These are phyloP conservation scores for Vulpes vulpes DNA, from an alignment of 2,113 vertebrate genomes.

Conservation along the genomic window DNA sequence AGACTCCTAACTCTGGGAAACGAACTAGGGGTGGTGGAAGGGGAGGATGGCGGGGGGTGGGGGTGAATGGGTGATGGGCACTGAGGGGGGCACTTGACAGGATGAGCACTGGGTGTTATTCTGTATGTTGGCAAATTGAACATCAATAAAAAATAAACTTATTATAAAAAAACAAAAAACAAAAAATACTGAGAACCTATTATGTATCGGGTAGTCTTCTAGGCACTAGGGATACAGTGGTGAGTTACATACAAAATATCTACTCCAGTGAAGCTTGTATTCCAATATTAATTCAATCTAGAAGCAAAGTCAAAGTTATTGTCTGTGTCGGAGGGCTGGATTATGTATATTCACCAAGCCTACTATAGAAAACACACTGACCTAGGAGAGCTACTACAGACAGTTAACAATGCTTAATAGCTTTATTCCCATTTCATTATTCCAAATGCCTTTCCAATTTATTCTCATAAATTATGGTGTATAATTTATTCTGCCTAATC, in stretches of 20 bases:
- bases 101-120: too few species aligned
- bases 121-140: too few species aligned
- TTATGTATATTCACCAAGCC: neutral
- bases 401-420: neutral
- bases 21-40: too few species aligned
- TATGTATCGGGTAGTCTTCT: neutral
- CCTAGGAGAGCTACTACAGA: neutral
- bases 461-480: constrained; percentile 33
- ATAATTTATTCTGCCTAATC: constrained; percentile 36
- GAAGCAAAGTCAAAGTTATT: neutral
- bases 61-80: too few species aligned
- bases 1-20: too few species aligned
- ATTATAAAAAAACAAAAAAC: too few species aligned
- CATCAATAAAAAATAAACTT: too few species aligned
- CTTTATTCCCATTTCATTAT: neutral
- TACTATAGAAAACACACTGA: neutral
- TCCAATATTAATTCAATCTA: neutral
- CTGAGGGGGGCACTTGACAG: too few species aligned
- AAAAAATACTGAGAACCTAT: neutral
- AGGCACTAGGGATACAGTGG: neutral
- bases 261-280: neutral
- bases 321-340: neutral
- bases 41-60: too few species aligned
- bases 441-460: neutral
- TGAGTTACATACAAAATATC: neutral